phyloP scores from a whole-genome alignment of 2,888 invertebrate genomes.

The Scelioninae gen. 1 region DNA sequence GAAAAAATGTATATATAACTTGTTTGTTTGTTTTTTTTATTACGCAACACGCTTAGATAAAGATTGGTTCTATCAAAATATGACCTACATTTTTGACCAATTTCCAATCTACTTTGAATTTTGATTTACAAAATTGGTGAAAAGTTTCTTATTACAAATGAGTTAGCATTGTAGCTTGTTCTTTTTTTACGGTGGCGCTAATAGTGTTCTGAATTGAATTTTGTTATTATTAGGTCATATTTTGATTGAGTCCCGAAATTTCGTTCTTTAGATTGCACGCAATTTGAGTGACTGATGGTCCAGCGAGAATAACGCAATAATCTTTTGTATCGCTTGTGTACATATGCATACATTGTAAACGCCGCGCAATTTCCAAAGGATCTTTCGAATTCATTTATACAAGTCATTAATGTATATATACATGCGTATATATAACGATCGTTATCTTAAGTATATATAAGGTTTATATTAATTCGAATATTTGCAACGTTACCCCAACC shows the following conservation, averaged over 20 bases:
- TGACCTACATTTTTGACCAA: conserved; percentile 22
- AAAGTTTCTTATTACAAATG: background rate
- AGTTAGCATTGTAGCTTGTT: conserved; percentile 7
- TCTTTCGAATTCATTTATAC: conserved; percentile 54
- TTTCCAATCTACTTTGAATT: background rate
- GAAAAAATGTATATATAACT: conserved; percentile 68
- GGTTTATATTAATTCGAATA: conserved; percentile 46
- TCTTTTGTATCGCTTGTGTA: conserved; percentile 42
- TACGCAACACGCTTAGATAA: conserved; percentile 54
- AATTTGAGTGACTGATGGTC: conserved; percentile 61
- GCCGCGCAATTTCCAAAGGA: conserved; percentile 54
- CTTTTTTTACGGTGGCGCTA: background rate
- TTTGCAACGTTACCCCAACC: conserved; percentile 49
- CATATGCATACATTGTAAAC: conserved; percentile 54
- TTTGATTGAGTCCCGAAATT: conserved; percentile 46
- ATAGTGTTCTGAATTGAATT: background rate
- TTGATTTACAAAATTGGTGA: background rate
- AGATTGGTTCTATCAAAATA: conserved; percentile 47
- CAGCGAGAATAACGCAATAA: conserved; percentile 59
- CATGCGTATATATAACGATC: conserved; percentile 58
- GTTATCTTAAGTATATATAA: conserved; percentile 58
- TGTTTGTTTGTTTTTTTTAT: conserved; percentile 38
- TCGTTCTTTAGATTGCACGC: conserved; percentile 31
- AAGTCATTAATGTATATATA: conserved; percentile 60
- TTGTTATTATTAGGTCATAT: conserved; percentile 24